phyloP scores from a whole-genome alignment of 1,140 invertebrate species.

The Philaenus spumarius region DNA sequence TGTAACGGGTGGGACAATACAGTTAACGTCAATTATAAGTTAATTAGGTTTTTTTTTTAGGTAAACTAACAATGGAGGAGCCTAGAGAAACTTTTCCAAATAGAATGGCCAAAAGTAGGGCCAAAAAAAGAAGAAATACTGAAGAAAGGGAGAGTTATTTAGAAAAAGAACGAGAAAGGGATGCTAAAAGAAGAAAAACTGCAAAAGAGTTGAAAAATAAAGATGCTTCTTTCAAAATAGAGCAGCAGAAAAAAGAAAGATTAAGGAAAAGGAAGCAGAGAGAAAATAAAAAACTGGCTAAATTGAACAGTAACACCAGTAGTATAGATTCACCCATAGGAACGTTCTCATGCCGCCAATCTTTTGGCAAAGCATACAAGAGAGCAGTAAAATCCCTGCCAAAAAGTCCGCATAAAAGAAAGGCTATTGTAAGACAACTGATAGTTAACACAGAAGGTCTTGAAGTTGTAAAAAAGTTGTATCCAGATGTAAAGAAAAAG shows the following conservation, averaged over 20 bases:
- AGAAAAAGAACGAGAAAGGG: too few relatives aligned
- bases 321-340: slow-evolving; percentile 1
- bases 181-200: too few relatives aligned
- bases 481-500: neutral
- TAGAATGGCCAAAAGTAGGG: too few relatives aligned
- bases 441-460: slow-evolving; percentile 1
- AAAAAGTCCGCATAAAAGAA: neutral
- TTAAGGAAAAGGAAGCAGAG: slow-evolving; percentile 3
- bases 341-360: neutral
- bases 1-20: too few relatives aligned
- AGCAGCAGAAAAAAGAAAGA: slow-evolving; percentile 1
- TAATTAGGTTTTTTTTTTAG: too few relatives aligned
- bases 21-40: too few relatives aligned
- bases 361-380: slow-evolving; percentile 3
- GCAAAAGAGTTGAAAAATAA: too few relatives aligned
- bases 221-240: too few relatives aligned
- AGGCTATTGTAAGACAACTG: slow-evolving; percentile 11
- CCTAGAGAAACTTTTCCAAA: too few relatives aligned
- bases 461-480: neutral
- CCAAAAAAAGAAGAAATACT: too few relatives aligned
- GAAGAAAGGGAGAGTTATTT: too few relatives aligned
- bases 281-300: slow-evolving; percentile 1
- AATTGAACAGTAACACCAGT: neutral
- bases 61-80: too few relatives aligned
- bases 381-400: neutral